Percentiles rank a stretch among this genome's conserved stretches.
These are phyloP conservation scores for Mugil cephalus DNA, from an alignment of 2,113 vertebrate species.

Conservation along the genomic window DNA sequence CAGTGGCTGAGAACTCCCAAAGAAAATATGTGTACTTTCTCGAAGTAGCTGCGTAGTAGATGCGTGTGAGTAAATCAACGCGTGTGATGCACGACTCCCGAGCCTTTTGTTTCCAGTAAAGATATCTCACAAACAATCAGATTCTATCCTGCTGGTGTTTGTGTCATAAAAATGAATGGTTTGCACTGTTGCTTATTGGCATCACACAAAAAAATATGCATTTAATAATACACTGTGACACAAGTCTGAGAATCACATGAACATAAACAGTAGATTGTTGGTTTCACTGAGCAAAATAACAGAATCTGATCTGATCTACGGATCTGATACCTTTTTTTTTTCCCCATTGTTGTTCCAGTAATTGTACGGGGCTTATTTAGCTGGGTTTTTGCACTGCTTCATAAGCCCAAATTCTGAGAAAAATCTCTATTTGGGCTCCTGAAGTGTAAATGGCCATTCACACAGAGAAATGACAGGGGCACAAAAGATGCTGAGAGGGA, in stretches of 20 bases:
- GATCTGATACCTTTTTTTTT: neutral
- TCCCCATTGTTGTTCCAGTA: neutral
- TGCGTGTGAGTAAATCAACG: constrained; percentile 8
- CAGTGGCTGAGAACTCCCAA: constrained; percentile 13
- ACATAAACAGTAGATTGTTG: too few relatives aligned
- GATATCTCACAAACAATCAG: constrained; percentile 8
- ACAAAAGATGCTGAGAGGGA: constrained; percentile 36
- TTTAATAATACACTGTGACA: too few relatives aligned
- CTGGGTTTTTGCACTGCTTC: neutral
- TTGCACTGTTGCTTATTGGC: too few relatives aligned
- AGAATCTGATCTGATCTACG: too few relatives aligned
- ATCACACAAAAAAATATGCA: too few relatives aligned
- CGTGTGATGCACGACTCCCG: neutral
- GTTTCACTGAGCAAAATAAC: too few relatives aligned
- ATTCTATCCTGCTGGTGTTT: neutral
- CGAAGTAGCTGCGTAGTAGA: constrained; percentile 39
- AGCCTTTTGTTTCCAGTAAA: neutral
- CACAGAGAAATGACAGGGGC: constrained; percentile 33
- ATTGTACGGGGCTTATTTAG: neutral
- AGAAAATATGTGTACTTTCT: constrained; percentile 17
- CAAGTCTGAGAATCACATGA: too few relatives aligned
- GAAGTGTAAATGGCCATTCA: constrained; percentile 21
- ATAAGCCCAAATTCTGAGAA: neutral
- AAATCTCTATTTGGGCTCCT: neutral
- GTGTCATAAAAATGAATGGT: too few relatives aligned